phyloP scores from a whole-genome alignment of 2,113 vertebrate species.

The Aix galericulata region DNA sequence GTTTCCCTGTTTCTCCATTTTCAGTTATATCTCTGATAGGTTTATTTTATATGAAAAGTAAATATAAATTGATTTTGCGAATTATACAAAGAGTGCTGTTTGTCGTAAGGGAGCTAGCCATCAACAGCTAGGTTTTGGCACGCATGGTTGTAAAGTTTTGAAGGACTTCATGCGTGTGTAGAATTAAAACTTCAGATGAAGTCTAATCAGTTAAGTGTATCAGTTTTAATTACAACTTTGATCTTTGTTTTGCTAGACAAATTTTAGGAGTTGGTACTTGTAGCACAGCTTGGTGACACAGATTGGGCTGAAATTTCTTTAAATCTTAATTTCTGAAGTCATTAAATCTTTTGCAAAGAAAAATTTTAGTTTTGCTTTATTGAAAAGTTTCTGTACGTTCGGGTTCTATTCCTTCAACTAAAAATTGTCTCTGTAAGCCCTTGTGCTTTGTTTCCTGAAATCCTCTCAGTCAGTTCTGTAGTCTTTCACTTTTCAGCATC shows the following conservation, averaged over 20 bases:
- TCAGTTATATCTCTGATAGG: neutral
- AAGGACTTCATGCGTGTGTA: neutral
- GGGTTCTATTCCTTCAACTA: neutral
- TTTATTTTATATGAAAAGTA: neutral
- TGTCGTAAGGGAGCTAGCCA: neutral
- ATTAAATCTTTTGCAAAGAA: neutral
- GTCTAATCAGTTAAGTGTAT: neutral
- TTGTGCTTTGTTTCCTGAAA: neutral
- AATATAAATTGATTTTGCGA: neutral
- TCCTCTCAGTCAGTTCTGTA: neutral
- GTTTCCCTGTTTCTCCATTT: neutral
- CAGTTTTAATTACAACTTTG: neutral
- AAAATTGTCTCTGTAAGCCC: neutral
- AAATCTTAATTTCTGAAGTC: neutral
- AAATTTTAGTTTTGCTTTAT: neutral
- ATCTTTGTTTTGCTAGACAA: neutral
- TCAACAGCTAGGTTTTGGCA: neutral
- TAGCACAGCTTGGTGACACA: neutral
- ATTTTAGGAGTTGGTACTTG: neutral
- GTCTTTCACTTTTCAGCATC: neutral
- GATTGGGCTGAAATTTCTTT: neutral
- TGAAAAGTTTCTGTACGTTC: neutral
- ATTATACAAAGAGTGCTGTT: neutral
- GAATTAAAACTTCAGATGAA: neutral
- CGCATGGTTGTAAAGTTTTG: neutral